phyloP scores from a whole-genome alignment of 2,797 vertebrate genomes.

The Spea hammondii region DNA sequence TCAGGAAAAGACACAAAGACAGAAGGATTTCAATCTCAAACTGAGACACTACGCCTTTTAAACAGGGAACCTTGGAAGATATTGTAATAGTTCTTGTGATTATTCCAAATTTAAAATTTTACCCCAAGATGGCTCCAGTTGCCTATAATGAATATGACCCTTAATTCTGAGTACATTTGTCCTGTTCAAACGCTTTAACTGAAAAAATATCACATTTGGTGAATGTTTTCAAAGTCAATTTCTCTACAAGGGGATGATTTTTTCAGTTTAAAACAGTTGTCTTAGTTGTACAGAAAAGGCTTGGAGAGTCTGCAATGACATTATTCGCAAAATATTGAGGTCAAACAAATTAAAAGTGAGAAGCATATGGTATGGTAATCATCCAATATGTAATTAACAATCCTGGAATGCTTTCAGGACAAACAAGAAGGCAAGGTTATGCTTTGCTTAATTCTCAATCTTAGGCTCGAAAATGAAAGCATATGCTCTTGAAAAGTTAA shows the following conservation, averaged over 20 bases:
- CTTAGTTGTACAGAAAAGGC: constrained; percentile 33
- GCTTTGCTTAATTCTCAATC: constrained; percentile 62
- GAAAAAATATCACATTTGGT: constrained; percentile 8
- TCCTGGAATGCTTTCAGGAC: constrained; percentile 63
- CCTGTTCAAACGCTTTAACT: neutral
- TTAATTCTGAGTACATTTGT: no score
- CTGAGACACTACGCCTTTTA: no score
- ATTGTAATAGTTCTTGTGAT: no score
- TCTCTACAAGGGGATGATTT: constrained; percentile 38
- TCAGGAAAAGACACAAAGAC: no score
- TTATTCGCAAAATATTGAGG: constrained; percentile 56
- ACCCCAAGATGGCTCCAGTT: no score
- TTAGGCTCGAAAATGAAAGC: constrained; percentile 61
- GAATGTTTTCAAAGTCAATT: constrained; percentile 47
- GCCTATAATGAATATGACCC: no score
- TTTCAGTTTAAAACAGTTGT: constrained; percentile 30
- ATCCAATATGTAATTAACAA: constrained; percentile 67
- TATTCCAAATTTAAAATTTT: no score
- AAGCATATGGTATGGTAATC: constrained; percentile 59
- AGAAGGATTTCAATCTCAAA: no score
- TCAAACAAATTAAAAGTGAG: constrained; percentile 64
- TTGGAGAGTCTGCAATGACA: constrained; percentile 37
- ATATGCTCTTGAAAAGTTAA: constrained; percentile 58
- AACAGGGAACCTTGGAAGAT: no score
- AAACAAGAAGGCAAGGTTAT: constrained; percentile 67